Percentiles rank a stretch among this genome's conserved stretches.
Evolutionary conservation across 2,113 vertebrate species (phyloP).

Genomic region (Cinclus cinclus): DNA sequence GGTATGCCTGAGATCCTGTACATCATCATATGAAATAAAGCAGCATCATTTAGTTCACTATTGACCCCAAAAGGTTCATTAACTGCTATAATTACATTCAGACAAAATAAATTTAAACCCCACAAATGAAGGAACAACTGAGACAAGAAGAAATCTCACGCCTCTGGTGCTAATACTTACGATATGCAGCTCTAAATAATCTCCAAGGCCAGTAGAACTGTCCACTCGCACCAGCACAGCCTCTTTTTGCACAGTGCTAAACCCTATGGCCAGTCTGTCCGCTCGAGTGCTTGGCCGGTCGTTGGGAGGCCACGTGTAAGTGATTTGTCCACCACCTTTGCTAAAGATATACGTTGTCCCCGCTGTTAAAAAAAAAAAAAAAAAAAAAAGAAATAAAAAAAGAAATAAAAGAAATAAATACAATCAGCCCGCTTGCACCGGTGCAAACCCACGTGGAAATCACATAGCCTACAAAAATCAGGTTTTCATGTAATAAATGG

Average conservation of each 20-base stretch:
- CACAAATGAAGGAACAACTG: background rate
- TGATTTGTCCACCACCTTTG: slow-evolving; percentile 96
- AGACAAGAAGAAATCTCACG: background rate
- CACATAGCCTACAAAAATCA: background rate
- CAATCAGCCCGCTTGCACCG: slow-evolving; percentile 10
- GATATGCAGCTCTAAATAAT: slow-evolving; percentile 98
- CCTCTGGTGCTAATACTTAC: slow-evolving; percentile 81
- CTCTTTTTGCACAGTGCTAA: slow-evolving; percentile 96
- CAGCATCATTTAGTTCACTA: background rate
- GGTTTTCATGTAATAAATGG: background rate
- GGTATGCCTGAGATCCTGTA: background rate
- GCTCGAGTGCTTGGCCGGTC: slow-evolving; percentile 96
- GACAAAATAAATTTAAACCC: background rate
- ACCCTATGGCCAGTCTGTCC: slow-evolving; percentile 96
- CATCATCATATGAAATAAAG: background rate
- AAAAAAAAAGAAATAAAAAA: background rate
- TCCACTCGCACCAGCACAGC: slow-evolving; percentile 95
- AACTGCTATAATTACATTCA: background rate
- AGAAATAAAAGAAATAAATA: background rate
- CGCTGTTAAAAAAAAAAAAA: slow-evolving; percentile 75
- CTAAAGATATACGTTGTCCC: slow-evolving; percentile 98
- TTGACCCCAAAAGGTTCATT: background rate
- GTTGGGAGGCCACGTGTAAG: slow-evolving; percentile 97
- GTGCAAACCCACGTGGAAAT: background rate
- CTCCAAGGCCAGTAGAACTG: slow-evolving; percentile 94